Evolutionary conservation across 1,140 invertebrate species (phyloP).

Genomic region (Pemphigus obesinymphae): DNA sequence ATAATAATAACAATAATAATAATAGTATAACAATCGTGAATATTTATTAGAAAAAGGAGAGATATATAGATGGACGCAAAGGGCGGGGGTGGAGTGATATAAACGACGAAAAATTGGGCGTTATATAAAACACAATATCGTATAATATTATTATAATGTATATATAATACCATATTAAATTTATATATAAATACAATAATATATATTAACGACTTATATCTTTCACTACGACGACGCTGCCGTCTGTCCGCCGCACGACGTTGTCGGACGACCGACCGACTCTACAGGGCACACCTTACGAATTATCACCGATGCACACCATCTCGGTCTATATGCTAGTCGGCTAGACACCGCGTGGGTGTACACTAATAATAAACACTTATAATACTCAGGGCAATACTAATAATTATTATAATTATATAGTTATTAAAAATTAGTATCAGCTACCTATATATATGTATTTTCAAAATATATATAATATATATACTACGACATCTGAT

Average conservation of each 20-base stretch:
- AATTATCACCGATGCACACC: background rate
- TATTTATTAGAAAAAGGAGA: conserved; percentile 32
- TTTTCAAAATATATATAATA: too few relatives aligned
- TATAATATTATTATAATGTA: background rate
- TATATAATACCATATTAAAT: conserved; percentile 13
- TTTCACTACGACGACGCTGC: background rate
- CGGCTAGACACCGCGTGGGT: conserved; percentile 14
- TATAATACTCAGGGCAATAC: too few relatives aligned
- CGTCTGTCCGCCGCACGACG: background rate
- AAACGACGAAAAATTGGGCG: conserved; percentile 9
- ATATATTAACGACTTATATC: background rate
- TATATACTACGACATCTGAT: too few relatives aligned
- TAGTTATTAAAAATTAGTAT: too few relatives aligned
- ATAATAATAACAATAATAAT: background rate
- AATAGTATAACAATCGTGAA: conserved; percentile 38
- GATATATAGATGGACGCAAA: background rate
- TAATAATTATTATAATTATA: too few relatives aligned
- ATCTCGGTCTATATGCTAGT: background rate
- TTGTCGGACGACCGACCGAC: background rate
- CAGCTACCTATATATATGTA: too few relatives aligned
- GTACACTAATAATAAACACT: background rate
- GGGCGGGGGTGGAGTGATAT: background rate
- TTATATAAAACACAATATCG: background rate
- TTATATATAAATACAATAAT: conserved; percentile 20
- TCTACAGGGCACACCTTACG: conserved; percentile 13